Base-by-base conservation (phyloP, 2,797 vertebrate species). In the Pipistrellus pygmaeus region DNA sequence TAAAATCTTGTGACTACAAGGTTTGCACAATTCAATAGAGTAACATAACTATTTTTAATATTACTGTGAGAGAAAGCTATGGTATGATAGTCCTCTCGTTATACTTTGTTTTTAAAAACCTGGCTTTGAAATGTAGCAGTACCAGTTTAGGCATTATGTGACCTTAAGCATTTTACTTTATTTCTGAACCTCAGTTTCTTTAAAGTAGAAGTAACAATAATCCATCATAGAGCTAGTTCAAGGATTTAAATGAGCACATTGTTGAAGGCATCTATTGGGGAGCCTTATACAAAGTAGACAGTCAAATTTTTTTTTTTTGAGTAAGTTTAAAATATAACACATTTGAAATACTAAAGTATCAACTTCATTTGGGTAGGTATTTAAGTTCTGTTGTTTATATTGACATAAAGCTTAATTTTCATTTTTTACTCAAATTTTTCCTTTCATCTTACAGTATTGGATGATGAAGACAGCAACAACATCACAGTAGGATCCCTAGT, bases 401-500 rank as follows among this genome's bases (percentile, higher is more conserved):
- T 95, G 32, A 88, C 18, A 18, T 87, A 82, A 32, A 77, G 30
- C 51, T 78, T 77, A 46, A 32, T 82, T 93, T 86, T 84, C 92
- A 64, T 80, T 44, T 88, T 93, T 80, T 82, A 3, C 17, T 71
- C 21, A 7, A 21, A 38, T 35, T 41, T 69, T 96, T 85, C 1
- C 6, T 96, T 78, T 95, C 41, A 4, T 95, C 84, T 97, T 95
- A 44, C 25, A 99, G 99, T 99, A 89, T 98, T 99, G 97, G 99
- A 99, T 97, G 99, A 99, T 96, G 99, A 99, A 98, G 99, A 99
- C 97, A 99, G 99, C 98, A 99, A 99, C 98, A 99, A 99, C 97
- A 99, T 99, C 97, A 99, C 99, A 84, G 99, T 99, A 71, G 99
- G 99, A 85, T 99, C 99, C 48, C 98, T 99, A 48, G 99, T 99